Percentiles rank a stretch among this genome's conserved stretches.
Evolutionary conservation across 2,888 invertebrate species (phyloP).

Genomic region (Patella ulyssiponensis): DNA sequence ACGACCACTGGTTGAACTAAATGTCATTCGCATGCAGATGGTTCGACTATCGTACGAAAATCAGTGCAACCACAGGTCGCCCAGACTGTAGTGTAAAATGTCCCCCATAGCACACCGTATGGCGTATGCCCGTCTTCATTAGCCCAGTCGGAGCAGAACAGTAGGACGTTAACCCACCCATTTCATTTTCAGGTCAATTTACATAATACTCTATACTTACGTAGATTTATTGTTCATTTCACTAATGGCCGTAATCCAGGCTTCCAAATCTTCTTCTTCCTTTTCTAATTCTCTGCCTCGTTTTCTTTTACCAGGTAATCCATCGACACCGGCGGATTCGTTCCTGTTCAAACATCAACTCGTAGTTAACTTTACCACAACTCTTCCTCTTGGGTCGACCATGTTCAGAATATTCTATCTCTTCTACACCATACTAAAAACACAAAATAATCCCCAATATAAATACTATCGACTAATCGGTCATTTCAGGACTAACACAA

Average conservation of each 20-base stretch:
- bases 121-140: too few relatives aligned
- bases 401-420: constrained; percentile 45
- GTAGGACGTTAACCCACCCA: too few relatives aligned
- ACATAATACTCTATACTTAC: too few relatives aligned
- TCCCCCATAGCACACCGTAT: too few relatives aligned
- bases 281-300: constrained; percentile 25
- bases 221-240: constrained; percentile 29
- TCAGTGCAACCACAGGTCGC: too few relatives aligned
- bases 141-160: too few relatives aligned
- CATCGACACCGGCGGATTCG: constrained; percentile 13
- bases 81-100: too few relatives aligned
- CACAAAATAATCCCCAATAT: background rate
- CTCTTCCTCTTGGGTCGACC: constrained; percentile 55
- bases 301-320: constrained; percentile 19
- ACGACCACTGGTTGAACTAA: too few relatives aligned
- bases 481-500: background rate
- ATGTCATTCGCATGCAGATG: too few relatives aligned
- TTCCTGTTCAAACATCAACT: constrained; percentile 43
- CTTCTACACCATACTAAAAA: constrained; percentile 36
- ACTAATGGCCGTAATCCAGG: constrained; percentile 52
- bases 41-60: too few relatives aligned
- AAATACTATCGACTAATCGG: background rate
- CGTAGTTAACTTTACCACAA: constrained; percentile 48
- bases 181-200: too few relatives aligned
- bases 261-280: constrained; percentile 57